These are phyloP conservation scores for Apamea anceps DNA, from an alignment of 2,888 invertebrate species.

Conservation along the genomic window DNA sequence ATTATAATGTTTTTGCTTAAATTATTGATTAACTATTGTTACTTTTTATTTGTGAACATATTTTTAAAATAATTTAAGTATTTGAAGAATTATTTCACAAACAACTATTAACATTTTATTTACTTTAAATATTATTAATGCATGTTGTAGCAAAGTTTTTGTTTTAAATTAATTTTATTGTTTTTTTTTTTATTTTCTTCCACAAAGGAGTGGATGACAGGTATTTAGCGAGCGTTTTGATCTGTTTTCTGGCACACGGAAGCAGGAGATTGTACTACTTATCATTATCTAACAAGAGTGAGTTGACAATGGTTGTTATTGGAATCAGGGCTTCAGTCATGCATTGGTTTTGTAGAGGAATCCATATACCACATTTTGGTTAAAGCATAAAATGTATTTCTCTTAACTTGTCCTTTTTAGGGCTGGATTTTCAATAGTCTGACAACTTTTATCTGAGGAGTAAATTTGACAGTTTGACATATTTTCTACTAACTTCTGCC, in stretches of 20 bases:
- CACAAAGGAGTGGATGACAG: slow-evolving; percentile 78
- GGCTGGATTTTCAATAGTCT: background rate
- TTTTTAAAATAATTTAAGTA: slow-evolving; percentile 3
- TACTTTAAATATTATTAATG: slow-evolving; percentile 8
- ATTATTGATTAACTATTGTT: background rate
- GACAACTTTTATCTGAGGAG: background rate
- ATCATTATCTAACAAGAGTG: slow-evolving; percentile 69
- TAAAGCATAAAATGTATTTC: background rate
- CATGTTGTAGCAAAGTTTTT: slow-evolving; percentile 35
- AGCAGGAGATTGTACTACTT: slow-evolving; percentile 69
- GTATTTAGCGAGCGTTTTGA: slow-evolving; percentile 73
- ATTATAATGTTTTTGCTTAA: background rate
- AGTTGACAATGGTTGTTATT: slow-evolving; percentile 67
- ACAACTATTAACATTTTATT: background rate
- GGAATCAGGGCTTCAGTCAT: slow-evolving; percentile 55
- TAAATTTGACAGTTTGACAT: background rate
- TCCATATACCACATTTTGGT: slow-evolving; percentile 51
- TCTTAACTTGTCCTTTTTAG: background rate
- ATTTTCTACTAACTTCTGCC: background rate
- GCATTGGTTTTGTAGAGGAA: slow-evolving; percentile 33
- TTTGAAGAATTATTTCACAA: slow-evolving; percentile 1
- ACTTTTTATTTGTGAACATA: background rate
- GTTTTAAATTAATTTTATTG: slow-evolving; percentile 47
- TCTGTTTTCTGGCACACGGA: slow-evolving; percentile 75
- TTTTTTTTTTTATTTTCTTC: slow-evolving; percentile 72